These are phyloP conservation scores for Drosophila rubida DNA, from an alignment of 2,888 invertebrate species.

Conservation along the genomic window DNA sequence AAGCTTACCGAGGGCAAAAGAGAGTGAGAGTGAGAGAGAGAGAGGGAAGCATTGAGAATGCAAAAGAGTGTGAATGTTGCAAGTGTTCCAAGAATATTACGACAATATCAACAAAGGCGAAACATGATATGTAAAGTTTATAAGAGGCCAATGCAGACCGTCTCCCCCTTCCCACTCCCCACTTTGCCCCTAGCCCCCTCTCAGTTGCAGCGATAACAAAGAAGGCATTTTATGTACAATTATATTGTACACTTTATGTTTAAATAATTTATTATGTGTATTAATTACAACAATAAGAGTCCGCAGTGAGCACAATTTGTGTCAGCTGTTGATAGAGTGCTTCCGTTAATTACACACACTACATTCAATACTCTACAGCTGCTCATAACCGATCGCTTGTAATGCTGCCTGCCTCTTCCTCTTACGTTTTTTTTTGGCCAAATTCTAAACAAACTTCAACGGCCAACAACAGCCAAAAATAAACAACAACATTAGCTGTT, in stretches of 20 bases:
- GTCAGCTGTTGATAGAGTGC: constrained; percentile 25
- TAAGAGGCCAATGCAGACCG: constrained; percentile 66
- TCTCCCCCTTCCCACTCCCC: neutral
- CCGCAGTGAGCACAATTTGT: constrained; percentile 7
- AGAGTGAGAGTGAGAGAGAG: constrained; percentile 19
- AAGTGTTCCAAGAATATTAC: constrained; percentile 63
- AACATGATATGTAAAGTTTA: constrained; percentile 75
- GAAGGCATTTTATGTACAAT: constrained; percentile 24
- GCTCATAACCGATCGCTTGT: constrained; percentile 9
- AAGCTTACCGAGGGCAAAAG: constrained; percentile 8
- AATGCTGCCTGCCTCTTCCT: neutral
- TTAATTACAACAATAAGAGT: constrained; percentile 63
- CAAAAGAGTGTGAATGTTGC: constrained; percentile 52
- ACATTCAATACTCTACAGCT: constrained; percentile 3
- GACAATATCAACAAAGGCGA: constrained; percentile 53
- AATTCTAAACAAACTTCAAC: constrained; percentile 39
- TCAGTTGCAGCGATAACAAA: constrained; percentile 41
- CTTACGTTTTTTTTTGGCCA: constrained; percentile 15
- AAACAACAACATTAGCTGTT: constrained; percentile 49
- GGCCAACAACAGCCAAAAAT: constrained; percentile 26
- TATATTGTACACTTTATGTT: constrained; percentile 59
- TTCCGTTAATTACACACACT: constrained; percentile 31
- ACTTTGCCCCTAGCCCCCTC: neutral
- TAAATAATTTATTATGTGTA: constrained; percentile 73
- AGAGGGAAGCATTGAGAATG: constrained; percentile 47